These are phyloP conservation scores for Homarus americanus DNA, from an alignment of 1,140 invertebrate species.

Conservation along the genomic window DNA sequence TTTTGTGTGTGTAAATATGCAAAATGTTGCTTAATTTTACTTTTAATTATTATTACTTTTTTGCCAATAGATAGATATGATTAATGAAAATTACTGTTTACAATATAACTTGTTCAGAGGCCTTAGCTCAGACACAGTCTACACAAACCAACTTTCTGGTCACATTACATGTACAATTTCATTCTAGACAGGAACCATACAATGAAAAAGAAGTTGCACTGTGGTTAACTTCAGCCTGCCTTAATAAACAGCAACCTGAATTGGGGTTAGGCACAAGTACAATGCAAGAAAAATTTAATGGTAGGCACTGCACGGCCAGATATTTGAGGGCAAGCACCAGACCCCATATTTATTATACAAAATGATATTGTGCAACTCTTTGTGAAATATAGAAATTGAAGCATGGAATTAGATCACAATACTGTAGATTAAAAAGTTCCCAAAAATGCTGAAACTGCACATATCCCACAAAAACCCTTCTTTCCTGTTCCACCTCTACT, in stretches of 20 bases:
- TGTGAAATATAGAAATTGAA: slow-evolving; percentile 33
- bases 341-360: slow-evolving; percentile 18
- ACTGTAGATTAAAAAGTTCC: slow-evolving; percentile 37
- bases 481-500: slow-evolving; percentile 27
- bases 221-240: slow-evolving; percentile 7
- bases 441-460: slow-evolving; percentile 55
- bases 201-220: slow-evolving; percentile 45
- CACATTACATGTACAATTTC: slow-evolving; percentile 44
- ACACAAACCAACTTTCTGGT: slow-evolving; percentile 48
- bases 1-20: too few relatives aligned
- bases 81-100: too few relatives aligned
- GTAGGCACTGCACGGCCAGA: slow-evolving; percentile 40
- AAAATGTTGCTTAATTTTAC: too few relatives aligned
- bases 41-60: too few relatives aligned
- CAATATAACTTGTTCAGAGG: not conserved
- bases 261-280: slow-evolving; percentile 7
- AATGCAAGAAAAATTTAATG: slow-evolving; percentile 15
- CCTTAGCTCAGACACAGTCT: slow-evolving; percentile 34
- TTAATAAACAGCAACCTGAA: slow-evolving; percentile 17
- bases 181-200: slow-evolving; percentile 49
- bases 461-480: slow-evolving; percentile 29
- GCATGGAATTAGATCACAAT: slow-evolving; percentile 42
- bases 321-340: not conserved
- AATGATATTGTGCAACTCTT: slow-evolving; percentile 46
- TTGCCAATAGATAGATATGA: too few relatives aligned